Conservation (phyloP, 1,140 invertebrate species). For the Atopsyche davidsoni region DNA sequence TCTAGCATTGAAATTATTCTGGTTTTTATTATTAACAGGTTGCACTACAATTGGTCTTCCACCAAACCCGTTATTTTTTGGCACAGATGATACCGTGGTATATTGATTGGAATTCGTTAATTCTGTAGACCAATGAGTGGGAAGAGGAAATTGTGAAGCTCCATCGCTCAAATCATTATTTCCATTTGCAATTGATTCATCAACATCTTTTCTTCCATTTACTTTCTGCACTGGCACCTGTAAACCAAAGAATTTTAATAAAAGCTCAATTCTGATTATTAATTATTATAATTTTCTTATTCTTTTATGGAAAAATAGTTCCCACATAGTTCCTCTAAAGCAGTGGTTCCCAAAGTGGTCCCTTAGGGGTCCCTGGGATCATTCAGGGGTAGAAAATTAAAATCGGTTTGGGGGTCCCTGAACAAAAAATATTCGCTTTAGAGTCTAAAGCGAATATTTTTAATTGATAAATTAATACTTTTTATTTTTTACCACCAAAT, state of each 20-base stretch:
- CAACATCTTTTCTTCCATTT: slow-evolving; percentile 5
- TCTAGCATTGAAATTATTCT: not conserved
- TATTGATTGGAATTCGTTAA: slow-evolving; percentile 10
- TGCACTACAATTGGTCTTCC: slow-evolving; percentile 25
- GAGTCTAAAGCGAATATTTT: too few relatives aligned
- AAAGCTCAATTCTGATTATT: too few relatives aligned
- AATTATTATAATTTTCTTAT: too few relatives aligned
- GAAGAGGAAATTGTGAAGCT: slow-evolving; percentile 10
- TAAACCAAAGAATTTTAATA: slow-evolving; percentile 4
- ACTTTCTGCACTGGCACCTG: too few relatives aligned
- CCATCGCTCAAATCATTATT: slow-evolving; percentile 25
- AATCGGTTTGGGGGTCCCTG: too few relatives aligned
- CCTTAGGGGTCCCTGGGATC: too few relatives aligned
- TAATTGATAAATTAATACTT: slow-evolving; percentile 1
- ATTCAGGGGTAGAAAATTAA: too few relatives aligned
- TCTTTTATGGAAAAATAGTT: too few relatives aligned
- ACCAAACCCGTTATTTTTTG: slow-evolving; percentile 10
- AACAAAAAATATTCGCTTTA: too few relatives aligned
- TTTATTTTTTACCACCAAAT: not conserved
- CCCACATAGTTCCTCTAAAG: too few relatives aligned
- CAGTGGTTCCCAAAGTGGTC: too few relatives aligned
- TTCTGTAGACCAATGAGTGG: slow-evolving; percentile 29
- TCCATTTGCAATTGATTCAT: slow-evolving; percentile 22
- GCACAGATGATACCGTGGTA: slow-evolving; percentile 17
- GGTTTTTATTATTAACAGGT: too few relatives aligned